These are phyloP conservation scores for Sarcophaga subvicina DNA, from an alignment of 2,888 invertebrate species.

Conservation along the genomic window DNA sequence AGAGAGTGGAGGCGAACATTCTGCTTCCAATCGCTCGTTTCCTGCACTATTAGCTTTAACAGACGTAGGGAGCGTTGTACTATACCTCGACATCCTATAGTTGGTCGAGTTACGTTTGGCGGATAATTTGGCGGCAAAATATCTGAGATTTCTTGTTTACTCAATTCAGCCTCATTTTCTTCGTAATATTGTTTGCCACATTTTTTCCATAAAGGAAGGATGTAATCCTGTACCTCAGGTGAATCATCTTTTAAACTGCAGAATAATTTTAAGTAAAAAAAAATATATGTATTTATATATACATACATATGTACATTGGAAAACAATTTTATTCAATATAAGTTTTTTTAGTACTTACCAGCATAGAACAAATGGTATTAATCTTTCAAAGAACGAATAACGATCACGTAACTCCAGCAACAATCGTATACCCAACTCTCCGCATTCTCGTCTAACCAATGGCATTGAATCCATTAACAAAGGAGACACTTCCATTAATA, in stretches of 20 bases:
- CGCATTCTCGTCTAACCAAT: slow-evolving; percentile 89
- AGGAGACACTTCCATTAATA: slow-evolving; percentile 91
- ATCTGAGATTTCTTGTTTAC: slow-evolving; percentile 90
- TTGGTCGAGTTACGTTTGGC: slow-evolving; percentile 87
- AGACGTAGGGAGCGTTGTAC: slow-evolving; percentile 86
- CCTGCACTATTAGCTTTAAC: slow-evolving; percentile 77
- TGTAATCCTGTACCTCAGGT: slow-evolving; percentile 86
- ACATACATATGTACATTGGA: no score
- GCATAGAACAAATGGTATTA: slow-evolving; percentile 92
- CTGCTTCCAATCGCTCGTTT: slow-evolving; percentile 81
- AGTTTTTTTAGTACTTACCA: slow-evolving; percentile 83
- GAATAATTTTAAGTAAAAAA: slow-evolving; percentile 17
- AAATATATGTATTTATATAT: neutral
- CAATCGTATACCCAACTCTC: slow-evolving; percentile 90
- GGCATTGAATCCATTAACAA: slow-evolving; percentile 93
- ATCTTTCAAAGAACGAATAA: slow-evolving; percentile 94
- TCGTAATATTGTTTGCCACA: slow-evolving; percentile 90
- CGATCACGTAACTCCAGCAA: slow-evolving; percentile 90
- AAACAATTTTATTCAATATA: neutral
- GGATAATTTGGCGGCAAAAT: slow-evolving; percentile 89
- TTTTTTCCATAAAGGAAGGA: slow-evolving; percentile 86
- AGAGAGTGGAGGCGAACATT: slow-evolving; percentile 80
- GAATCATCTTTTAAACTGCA: slow-evolving; percentile 90
- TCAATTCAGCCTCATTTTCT: slow-evolving; percentile 94
- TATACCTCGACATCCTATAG: slow-evolving; percentile 91